phyloP scores from a whole-genome alignment of 2,888 invertebrate genomes.

The Pterostichus niger region DNA sequence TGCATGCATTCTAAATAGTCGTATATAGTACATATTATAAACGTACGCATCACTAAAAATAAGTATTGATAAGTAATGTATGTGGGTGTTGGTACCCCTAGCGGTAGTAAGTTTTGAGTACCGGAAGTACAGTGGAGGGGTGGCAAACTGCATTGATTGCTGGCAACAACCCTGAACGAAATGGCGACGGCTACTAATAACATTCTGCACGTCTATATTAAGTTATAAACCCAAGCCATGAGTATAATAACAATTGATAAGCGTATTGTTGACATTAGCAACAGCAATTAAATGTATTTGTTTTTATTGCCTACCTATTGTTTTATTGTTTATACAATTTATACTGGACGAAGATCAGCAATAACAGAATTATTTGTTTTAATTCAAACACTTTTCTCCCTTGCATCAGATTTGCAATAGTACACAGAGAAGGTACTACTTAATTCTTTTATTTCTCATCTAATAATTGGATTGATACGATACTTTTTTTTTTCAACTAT shows the following conservation, averaged over 20 bases:
- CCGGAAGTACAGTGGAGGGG: slow-evolving; percentile 8
- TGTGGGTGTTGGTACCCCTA: background rate
- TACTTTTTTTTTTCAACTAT: too few species aligned
- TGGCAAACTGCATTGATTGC: slow-evolving; percentile 10
- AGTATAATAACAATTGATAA: background rate
- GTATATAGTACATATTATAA: too few species aligned
- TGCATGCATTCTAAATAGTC: too few species aligned
- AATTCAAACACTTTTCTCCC: too few species aligned
- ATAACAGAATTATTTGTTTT: too few species aligned
- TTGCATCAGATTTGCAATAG: too few species aligned
- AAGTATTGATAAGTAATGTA: background rate
- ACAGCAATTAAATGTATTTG: background rate
- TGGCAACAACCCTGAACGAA: slow-evolving; percentile 8
- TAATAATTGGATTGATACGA: too few species aligned
- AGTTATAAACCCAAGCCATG: too few species aligned
- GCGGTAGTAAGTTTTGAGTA: background rate
- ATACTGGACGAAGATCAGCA: background rate
- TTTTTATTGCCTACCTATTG: too few species aligned
- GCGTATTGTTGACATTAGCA: background rate
- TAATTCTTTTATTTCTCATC: too few species aligned
- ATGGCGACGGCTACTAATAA: background rate
- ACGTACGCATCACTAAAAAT: too few species aligned
- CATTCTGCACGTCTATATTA: background rate
- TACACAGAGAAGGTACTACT: too few species aligned
- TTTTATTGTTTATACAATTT: background rate